Evolutionary conservation across 2,888 invertebrate genomes (phyloP).

Genomic region (Sesia bembeciformis): DNA sequence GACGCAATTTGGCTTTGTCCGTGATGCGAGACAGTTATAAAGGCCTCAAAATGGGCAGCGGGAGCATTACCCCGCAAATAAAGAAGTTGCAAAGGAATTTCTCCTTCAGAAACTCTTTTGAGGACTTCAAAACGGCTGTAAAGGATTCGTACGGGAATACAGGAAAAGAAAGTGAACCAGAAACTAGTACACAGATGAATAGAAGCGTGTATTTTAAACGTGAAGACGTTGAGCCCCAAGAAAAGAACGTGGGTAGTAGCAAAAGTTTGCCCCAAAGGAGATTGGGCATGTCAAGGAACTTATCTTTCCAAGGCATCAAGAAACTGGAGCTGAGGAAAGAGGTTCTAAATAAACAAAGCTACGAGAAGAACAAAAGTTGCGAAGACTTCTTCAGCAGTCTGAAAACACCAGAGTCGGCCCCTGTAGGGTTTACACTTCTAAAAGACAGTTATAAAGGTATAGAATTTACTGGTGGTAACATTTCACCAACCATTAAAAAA

Average conservation of each 20-base stretch:
- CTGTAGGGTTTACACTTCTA: conserved; percentile 10
- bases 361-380: conserved; percentile 34
- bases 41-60: conserved; percentile 31
- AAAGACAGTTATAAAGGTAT: conserved; percentile 16
- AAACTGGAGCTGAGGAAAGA: conserved; percentile 39
- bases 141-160: conserved; percentile 20
- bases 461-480: conserved; percentile 10
- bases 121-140: conserved; percentile 21
- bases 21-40: conserved; percentile 48
- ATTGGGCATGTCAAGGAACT: conserved; percentile 25
- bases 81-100: conserved; percentile 46
- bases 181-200: conserved; percentile 21
- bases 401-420: conserved; percentile 1
- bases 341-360: conserved; percentile 33
- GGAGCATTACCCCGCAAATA: conserved; percentile 40
- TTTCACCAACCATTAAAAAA: conserved; percentile 18
- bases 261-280: conserved; percentile 28
- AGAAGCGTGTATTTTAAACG: conserved; percentile 31
- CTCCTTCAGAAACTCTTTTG: conserved; percentile 37
- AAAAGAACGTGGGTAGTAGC: conserved; percentile 2
- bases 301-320: conserved; percentile 27
- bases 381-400: conserved; percentile 25
- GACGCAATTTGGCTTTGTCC: conserved; percentile 32
- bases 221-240: conserved; percentile 10
- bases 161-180: conserved; percentile 13